Base-by-base conservation (phyloP, 2,797 vertebrate genomes). In the Poecile montanus region DNA sequence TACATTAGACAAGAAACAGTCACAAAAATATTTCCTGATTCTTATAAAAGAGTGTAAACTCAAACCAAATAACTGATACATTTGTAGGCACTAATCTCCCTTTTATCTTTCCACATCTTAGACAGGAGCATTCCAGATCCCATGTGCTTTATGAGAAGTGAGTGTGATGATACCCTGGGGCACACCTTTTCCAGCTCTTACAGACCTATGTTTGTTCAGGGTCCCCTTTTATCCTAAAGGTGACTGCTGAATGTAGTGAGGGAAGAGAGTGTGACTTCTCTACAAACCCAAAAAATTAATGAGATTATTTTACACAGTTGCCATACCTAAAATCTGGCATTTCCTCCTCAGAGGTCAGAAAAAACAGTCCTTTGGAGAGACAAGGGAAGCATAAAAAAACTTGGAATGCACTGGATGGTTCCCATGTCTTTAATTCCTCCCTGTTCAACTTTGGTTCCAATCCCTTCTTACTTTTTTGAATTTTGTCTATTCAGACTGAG, bases 121-220 rank as follows among this genome's bases (percentile, higher is more conserved):
- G 45, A 56, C 27, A 54, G 67, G 30, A 84, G 16, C 34, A 22
- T 73, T 78, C 13, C 30, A 58, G 61, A 65, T 40, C 27, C 22
- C 23, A 9, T 8, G 29, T 32, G 34, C 29, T 81, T 67, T 22
- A 27, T 1, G 15, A 62, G 76, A 92, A 66, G 19, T 25, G 21
- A 76, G 34, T 77, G 60, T 51, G 50, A 53, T 34, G 18, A 23
- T 38, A 18, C 47, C 70, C 60, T 32, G 40, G 40, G 67, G 10
- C 34, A 71, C 36, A 51, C 10, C 30, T 70, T 74, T 68, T 29
- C 36, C 51, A 50, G 13, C 20, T n/a, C 58, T 45, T 36, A 6
- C 0, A 44, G 25, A 22, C 19, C 34, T 67, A 0, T 11, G 13
- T 3, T 21, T 77, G 17, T 54, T 51, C 19, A 44, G 67, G 18